Evolutionary conservation across 2,888 invertebrate species (phyloP), one percentile per base, ranked within the genome.

Genomic region (Lithosia quadra): DNA sequence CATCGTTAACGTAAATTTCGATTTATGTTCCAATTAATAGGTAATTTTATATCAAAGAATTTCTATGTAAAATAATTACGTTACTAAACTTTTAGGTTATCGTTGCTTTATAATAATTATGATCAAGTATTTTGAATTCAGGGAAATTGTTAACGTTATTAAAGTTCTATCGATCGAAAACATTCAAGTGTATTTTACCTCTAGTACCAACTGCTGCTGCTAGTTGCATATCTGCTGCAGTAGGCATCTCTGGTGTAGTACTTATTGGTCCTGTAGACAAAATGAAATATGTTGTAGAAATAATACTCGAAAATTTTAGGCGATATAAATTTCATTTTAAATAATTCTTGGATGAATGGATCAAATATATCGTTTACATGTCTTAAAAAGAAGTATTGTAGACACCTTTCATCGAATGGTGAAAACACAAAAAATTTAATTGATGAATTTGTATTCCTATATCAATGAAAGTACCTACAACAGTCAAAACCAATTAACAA

Each of bases 231-330:
- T 95, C 95, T 2, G 95, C 93, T 39, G 94, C 94, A 0, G 95
- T 95, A 34, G 95, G 94, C 92, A 94, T 92, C 75, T 95, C 95
- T 33, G 94, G 94, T 53, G 95, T 94, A 0, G 95, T 95, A 76
- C 94, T 94, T 72, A 95, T 95, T 49, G 95, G 95, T 67, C 95
- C 95, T 95, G 88, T 0, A 56, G 24, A 71, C 65, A 74, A 75
- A 72, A 74, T 68, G 10, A 68, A 33, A n/a, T 33, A 53, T 4
- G 7, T 7, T 28, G 28, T 28, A 10, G 28, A 56, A 22, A 56
- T 24, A 13, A 43, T 43, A 49, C n/a, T 49, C 0, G 49, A 49
- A 49, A 18, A n/a, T 49, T n/a, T n/a, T n/a, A 43, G 18, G n/a
- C 9, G 49, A 49, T 2, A 49, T 9, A 49, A 49, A 9, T 49